Conservation (phyloP, 2,888 invertebrate genomes). For the Candidula unifasciata region DNA sequence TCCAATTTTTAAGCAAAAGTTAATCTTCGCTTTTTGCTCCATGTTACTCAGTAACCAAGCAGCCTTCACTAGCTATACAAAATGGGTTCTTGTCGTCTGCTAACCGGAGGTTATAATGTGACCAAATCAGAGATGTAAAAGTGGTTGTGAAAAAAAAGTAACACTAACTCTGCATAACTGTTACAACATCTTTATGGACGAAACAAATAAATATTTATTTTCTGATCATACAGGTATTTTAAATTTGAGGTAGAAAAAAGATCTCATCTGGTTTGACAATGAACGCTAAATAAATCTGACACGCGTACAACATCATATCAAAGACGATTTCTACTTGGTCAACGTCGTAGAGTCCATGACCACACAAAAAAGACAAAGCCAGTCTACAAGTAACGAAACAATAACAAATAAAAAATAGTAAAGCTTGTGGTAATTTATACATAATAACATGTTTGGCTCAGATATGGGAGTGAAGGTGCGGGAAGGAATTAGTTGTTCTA, state of each 20-base stretch:
- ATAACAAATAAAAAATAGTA: neutral
- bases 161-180: neutral
- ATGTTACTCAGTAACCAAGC: no score
- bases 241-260: slow-evolving; percentile 18
- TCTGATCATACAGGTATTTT: neutral
- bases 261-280: neutral
- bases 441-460: no score
- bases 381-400: neutral
- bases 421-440: no score
- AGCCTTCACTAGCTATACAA: no score
- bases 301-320: neutral
- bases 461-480: no score
- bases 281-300: slow-evolving; percentile 17
- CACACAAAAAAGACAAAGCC: neutral
- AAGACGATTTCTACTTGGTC: neutral
- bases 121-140: no score
- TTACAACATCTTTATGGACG: slow-evolving; percentile 20
- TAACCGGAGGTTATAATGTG: no score
- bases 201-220: slow-evolving; percentile 24
- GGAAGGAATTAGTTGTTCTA: no score
- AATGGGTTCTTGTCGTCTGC: no score
- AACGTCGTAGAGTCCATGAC: neutral
- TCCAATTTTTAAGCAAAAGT: no score
- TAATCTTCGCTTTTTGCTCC: no score
- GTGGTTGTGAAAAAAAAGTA: no score